Evolutionary conservation across 2,113 vertebrate genomes (phyloP).

Genomic region (Sus scrofa): DNA sequence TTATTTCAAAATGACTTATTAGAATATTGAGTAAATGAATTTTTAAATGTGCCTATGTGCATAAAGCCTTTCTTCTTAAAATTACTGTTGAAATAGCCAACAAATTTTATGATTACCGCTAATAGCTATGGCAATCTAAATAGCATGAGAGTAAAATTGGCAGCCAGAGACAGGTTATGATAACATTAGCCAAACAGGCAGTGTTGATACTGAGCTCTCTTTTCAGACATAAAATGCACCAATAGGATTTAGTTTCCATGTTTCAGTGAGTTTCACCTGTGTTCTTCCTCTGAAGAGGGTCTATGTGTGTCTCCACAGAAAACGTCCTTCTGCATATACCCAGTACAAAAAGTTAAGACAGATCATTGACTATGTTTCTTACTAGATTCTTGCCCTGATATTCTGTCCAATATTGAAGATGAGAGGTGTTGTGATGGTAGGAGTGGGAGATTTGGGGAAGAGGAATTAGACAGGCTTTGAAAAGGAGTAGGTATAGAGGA

Average conservation of each 20-base stretch:
- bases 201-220: not conserved
- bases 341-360: not conserved
- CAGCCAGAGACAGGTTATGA: not conserved
- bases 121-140: not conserved
- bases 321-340: not conserved
- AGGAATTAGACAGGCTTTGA: not conserved
- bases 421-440: not conserved
- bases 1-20: conserved; percentile 21
- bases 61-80: not conserved
- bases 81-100: not conserved
- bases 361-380: not conserved
- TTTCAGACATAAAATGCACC: not conserved
- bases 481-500: not conserved
- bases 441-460: not conserved
- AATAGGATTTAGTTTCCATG: accelerated
- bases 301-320: not conserved
- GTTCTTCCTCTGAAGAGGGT: not conserved
- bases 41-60: not conserved
- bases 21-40: not conserved
- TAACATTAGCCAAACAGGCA: not conserved
- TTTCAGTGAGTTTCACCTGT: not conserved
- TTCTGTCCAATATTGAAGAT: not conserved
- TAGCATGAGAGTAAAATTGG: not conserved
- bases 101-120: not conserved
- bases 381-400: not conserved